Conservation (phyloP, 2,797 vertebrate genomes). For the Coccyzus lansbergi region DNA sequence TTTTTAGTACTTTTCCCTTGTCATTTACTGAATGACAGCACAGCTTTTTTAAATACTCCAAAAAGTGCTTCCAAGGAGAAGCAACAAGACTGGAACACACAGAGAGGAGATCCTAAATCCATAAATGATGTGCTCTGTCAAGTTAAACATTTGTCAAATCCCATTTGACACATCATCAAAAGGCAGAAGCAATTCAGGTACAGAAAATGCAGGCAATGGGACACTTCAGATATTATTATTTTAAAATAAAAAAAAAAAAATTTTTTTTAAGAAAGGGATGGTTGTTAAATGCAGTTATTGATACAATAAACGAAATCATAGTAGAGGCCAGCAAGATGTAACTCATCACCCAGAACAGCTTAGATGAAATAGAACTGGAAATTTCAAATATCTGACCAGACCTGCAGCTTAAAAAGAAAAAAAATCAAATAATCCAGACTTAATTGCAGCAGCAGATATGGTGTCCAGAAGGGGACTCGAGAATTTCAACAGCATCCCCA, state of each 20-base stretch:
- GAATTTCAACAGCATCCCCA: not conserved
- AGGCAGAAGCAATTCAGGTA: not conserved
- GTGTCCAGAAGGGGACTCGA: not conserved
- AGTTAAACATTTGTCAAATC: constrained; percentile 28
- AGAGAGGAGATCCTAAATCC: not conserved
- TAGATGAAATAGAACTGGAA: not conserved
- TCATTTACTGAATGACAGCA: not conserved
- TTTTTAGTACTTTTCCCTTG: not conserved
- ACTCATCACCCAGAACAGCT: not conserved
- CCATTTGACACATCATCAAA: not conserved
- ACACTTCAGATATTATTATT: not conserved
- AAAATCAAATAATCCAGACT: not conserved
- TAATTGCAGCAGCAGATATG: not conserved
- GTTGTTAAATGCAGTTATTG: not conserved
- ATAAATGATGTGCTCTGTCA: not conserved
- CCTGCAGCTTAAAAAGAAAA: not conserved
- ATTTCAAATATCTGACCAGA: not conserved
- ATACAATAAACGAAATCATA: not conserved
- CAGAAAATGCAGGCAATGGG: not conserved
- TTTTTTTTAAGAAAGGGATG: not conserved
- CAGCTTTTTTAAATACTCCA: not conserved
- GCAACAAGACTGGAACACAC: not conserved
- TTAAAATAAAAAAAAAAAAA: not conserved
- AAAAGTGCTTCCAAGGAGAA: not conserved
- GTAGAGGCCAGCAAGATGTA: not conserved